Percentiles rank a stretch among this genome's conserved stretches.
Conservation (phyloP, 30 jellyfish, hydroid and myxozoan species). For the Turritopsis rubra region DNA sequence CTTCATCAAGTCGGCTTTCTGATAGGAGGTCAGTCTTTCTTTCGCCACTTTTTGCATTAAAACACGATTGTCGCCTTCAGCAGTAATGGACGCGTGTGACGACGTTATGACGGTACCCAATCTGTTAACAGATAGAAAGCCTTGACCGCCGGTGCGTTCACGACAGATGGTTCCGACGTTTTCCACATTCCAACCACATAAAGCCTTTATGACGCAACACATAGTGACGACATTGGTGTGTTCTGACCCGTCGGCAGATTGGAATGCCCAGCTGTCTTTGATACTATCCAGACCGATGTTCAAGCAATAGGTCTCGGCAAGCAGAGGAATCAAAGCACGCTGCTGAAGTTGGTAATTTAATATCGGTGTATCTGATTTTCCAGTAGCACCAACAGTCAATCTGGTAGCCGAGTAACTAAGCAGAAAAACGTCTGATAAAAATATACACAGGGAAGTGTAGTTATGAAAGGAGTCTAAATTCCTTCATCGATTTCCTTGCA, state of each 20-base stretch:
- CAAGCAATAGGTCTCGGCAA: conserved; percentile 68
- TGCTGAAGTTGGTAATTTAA: conserved; percentile 78
- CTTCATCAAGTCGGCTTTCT: conserved; percentile 44
- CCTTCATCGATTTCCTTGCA: too few species aligned
- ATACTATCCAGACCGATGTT: conserved; percentile 67
- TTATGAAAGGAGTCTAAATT: too few species aligned
- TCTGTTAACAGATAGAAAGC: conserved; percentile 75
- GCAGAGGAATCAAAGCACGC: conserved; percentile 79
- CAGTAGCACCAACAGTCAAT: conserved; percentile 79
- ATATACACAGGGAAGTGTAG: too few species aligned
- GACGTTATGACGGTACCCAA: conserved; percentile 75
- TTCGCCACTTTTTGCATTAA: conserved; percentile 91
- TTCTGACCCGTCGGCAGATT: conserved; percentile 63
- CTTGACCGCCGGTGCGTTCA: conserved; percentile 92
- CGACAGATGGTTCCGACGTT: conserved; percentile 69
- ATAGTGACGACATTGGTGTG: conserved; percentile 83
- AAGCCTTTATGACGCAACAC: conserved; percentile 90
- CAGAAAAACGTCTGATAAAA: not conserved
- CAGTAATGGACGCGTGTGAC: conserved; percentile 91
- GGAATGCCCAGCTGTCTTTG: conserved; percentile 87
- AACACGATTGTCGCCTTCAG: conserved; percentile 87
- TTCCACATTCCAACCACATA: conserved; percentile 90
- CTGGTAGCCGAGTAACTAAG: conserved; percentile 74
- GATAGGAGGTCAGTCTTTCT: conserved; percentile 68
- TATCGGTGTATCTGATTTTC: conserved; percentile 90